Base-by-base conservation (phyloP, 2,113 vertebrate species). In the Trogon surrucura region DNA sequence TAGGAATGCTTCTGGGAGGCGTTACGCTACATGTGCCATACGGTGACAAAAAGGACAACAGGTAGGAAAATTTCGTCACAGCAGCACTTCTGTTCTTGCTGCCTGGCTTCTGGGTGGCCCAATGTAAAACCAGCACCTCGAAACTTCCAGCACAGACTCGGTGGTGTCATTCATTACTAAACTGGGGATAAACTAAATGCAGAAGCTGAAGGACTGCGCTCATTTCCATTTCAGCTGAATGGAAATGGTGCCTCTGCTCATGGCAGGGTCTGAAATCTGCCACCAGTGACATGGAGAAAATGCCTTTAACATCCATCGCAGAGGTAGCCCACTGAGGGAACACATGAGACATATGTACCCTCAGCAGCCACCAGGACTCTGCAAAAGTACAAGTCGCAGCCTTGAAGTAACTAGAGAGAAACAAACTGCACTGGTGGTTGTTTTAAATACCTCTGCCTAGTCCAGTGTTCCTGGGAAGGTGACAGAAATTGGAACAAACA, bases 271-370 rank as follows among this genome's bases (percentile, higher is more conserved):
- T 73, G 21, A 15, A 61, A 7, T 57, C 82, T 88, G 25, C 57
- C 21, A 30, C 21, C 7, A 60, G 58, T 0, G 0, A 10, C 16
- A 47, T 44, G 65, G n/a, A 71, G 29, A 77, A 83, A 77, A 88
- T 13, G 12, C 13, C 44, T 70, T 73, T 70, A 64, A 30, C 13
- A 8, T 36, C n/a, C 6, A 9, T 27, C 29, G n/a, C 30, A 10
- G 51, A 14, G 29, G 16, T 14, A 81, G 5, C 14, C 79, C 3
- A 0, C 2, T 65, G 32, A 66, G 30, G 10, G 15, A 47, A 3
- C 5, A 4, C 21, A 32, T 0, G 2, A 51, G 51, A 13, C 4
- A 2, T 10, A 16, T 0, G 1, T 44, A 10, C 29, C 16, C 19
- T 47, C 47, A 26, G 13, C 1, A 5, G 44, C 21, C 67, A 67